Evolutionary conservation across 2,888 invertebrate species (phyloP), one percentile per base, ranked within the genome.

Genomic region (Synanthedon tipuliformis): DNA sequence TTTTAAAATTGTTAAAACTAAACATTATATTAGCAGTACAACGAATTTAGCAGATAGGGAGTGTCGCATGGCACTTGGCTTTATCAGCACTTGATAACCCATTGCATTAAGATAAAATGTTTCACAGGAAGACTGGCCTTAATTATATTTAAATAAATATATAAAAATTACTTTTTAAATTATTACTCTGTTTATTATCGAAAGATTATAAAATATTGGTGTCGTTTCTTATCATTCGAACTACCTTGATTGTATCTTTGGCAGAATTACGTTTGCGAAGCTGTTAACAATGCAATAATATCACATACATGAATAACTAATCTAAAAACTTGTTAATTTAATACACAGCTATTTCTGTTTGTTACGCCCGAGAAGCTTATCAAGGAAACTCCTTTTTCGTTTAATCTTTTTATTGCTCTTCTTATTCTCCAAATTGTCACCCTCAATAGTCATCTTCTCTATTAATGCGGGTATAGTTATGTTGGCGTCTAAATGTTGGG

Each of bases 11-110:
- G 48, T 51, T 50, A 41, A 52, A 55, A 55, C 51, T 57, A 48
- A 55, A 57, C 52, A 52, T 34, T 8, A 16, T 54, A 48, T 50
- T 51, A 13, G 48, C 11, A 16, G 11, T 61, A 66, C 64, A 66
- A 68, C 69, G 64, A 71, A 77, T 78, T 82, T 68, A 66, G 73
- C 69, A 65, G 82, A 83, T 81, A 84, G 73, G 75, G 75, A 75
- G 81, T 82, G 82, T 81, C 84, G 81, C 83, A 81, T 80, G 82
- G 78, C 83, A 82, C 81, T 77, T 78, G 74, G 53, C 67, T 76
- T 71, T 84, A 85, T 85, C 84, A 78, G 66, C 68, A 69, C 65
- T 65, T 65, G 86, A 87, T 87, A 87, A 85, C 80, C 83, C 81
- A 76, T 69, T 81, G 77, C 78, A 79, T 77, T 77, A 74, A 75